These are phyloP conservation scores for Spicauda simplicius DNA, from an alignment of 2,888 invertebrate genomes.

Conservation along the genomic window DNA sequence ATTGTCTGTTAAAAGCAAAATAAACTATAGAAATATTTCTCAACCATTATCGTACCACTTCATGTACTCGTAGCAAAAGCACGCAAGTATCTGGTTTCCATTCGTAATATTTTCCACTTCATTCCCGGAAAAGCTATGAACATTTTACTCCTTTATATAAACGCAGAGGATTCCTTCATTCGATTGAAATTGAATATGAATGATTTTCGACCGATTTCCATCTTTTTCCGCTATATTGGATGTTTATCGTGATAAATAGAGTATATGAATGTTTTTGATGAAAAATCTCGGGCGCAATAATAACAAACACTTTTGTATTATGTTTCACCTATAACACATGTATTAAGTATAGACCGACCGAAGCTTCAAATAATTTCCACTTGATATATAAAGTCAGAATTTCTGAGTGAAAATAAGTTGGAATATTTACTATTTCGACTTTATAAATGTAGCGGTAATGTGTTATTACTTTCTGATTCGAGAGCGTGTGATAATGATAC, in stretches of 20 bases:
- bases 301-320: no score
- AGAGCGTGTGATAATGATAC: no score
- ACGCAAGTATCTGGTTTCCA: background rate
- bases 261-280: background rate
- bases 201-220: background rate
- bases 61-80: no score
- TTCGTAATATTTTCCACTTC: conserved; percentile 3
- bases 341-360: no score
- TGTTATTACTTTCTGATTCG: no score
- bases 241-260: no score
- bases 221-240: background rate
- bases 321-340: no score
- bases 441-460: no score
- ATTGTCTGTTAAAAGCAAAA: background rate
- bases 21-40: background rate
- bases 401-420: no score
- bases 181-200: background rate
- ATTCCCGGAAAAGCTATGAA: background rate
- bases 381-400: no score
- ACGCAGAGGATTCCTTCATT: background rate
- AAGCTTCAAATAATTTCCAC: no score
- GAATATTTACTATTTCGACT: no score
- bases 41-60: background rate
- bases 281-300: background rate
- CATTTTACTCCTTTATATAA: background rate